phyloP scores from a whole-genome alignment of 2,797 vertebrate species.

The Carcharodon carcharias region DNA sequence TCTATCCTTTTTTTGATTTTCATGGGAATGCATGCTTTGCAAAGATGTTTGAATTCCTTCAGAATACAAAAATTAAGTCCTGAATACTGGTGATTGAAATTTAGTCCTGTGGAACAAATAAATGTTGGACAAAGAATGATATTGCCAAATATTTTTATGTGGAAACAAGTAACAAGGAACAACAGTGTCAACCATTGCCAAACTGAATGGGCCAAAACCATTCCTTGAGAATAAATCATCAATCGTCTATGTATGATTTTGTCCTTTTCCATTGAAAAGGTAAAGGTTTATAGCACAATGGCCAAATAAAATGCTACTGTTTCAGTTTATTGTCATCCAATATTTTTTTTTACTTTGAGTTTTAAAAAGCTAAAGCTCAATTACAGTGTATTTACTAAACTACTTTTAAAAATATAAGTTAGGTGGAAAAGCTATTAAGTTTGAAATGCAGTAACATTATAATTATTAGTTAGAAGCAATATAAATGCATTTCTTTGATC shows the following conservation, averaged over 20 bases:
- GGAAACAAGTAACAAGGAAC: conserved; percentile 30
- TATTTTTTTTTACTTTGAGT: background rate
- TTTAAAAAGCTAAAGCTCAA: background rate
- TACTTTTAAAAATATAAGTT: background rate
- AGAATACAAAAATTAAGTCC: background rate
- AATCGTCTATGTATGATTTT: background rate
- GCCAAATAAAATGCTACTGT: background rate
- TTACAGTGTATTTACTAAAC: background rate
- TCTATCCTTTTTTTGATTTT: background rate
- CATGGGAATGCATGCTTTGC: background rate
- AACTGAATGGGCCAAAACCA: background rate
- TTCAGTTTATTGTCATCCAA: background rate
- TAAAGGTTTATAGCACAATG: background rate
- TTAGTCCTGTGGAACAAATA: background rate
- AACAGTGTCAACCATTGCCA: background rate
- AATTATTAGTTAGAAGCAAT: background rate
- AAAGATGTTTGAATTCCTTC: conserved; percentile 18
- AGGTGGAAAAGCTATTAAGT: background rate
- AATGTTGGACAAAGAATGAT: background rate
- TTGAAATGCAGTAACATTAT: background rate
- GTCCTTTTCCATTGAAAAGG: background rate
- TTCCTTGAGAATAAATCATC: conserved; percentile 22
- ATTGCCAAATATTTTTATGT: background rate
- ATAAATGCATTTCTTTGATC: background rate
- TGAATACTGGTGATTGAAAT: conserved; percentile 19